Evolutionary conservation across 2,888 invertebrate species (phyloP), one percentile per base, ranked within the genome.

Genomic region (Lithophane leautieri): DNA sequence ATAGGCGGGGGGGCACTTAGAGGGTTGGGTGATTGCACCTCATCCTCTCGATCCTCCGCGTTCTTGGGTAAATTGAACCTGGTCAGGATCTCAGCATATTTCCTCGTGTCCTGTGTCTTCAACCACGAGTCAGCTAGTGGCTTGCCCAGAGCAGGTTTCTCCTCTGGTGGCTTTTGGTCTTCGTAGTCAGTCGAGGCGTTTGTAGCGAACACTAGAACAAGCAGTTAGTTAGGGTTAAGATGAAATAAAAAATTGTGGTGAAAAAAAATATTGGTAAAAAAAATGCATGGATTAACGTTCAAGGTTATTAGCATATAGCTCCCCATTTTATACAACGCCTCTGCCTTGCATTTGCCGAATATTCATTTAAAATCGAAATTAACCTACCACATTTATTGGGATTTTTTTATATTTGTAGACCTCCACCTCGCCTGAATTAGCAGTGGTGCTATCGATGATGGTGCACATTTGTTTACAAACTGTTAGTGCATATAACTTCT

Each of bases 51-150:
- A 25, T 0, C 6, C 0, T 77, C 62, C 44, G 2, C 50, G 22
- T 68, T 28, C 25, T 61, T 71, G 76, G 84, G 61, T 8, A 81
- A 71, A 16, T 70, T 63, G 74, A 91, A 94, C 70, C 91, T 92
- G 16, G 91, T 89, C 4, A 94, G 90, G 70, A 89, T 90, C 65
- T 92, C 90, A 1, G 92, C 93, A 71, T 94, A 95, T 60, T 87
- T 90, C 42, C 91, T 90, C 4, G 90, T 90, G 47, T 94, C 94
- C 16, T 92, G 84, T 0, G 89, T 86, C 70, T 91, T 91, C 9
- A 88, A 76, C 93, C 92, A 93, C n/a, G 92, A 82, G 47, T 92
- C 89, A 0, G 90, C 85, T 0, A 94, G 83, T 2, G 91, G 88
- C 34, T 88, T 89, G 3, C 77, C 52, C 34, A 6, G 34, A 0